Conservation (phyloP, 2,888 invertebrate species). For the Elegia similella region DNA sequence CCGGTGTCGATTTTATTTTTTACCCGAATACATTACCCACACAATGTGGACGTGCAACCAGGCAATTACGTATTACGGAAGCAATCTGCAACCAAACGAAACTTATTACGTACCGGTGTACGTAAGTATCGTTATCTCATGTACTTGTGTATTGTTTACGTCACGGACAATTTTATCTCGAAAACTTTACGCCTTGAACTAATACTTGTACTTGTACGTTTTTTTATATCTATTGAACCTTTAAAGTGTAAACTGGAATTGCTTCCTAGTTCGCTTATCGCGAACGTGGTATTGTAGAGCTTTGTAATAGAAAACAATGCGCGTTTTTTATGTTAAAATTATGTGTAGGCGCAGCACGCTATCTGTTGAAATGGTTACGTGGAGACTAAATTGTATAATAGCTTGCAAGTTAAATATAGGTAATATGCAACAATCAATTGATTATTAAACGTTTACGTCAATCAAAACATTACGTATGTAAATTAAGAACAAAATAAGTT, state of each 20-base stretch:
- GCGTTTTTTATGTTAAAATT: background rate
- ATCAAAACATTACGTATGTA: background rate
- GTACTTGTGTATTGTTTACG: conserved; percentile 40
- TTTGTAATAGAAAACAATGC: background rate
- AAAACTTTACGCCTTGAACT: conserved; percentile 18
- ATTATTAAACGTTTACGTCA: conserved; percentile 2
- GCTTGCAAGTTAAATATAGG: background rate
- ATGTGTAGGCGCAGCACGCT: background rate
- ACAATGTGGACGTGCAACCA: conserved; percentile 37
- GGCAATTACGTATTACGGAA: conserved; percentile 61
- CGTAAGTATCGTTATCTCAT: conserved; percentile 48
- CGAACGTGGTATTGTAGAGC: background rate
- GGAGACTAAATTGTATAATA: background rate
- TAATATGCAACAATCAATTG: conserved; percentile 5
- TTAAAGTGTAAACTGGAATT: conserved; percentile 6
- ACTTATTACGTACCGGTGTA: conserved; percentile 51
- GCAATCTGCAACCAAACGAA: conserved; percentile 51
- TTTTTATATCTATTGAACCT: conserved; percentile 5
- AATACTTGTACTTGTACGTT: conserved; percentile 14
- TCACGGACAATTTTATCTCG: conserved; percentile 25
- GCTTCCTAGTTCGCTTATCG: conserved; percentile 12
- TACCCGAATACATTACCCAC: conserved; percentile 37
- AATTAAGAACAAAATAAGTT: conserved; percentile 12
- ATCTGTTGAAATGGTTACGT: background rate
- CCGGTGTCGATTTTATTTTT: conserved; percentile 33